phyloP scores from a whole-genome alignment of 2,113 vertebrate genomes.

The Trinectes maculatus region DNA sequence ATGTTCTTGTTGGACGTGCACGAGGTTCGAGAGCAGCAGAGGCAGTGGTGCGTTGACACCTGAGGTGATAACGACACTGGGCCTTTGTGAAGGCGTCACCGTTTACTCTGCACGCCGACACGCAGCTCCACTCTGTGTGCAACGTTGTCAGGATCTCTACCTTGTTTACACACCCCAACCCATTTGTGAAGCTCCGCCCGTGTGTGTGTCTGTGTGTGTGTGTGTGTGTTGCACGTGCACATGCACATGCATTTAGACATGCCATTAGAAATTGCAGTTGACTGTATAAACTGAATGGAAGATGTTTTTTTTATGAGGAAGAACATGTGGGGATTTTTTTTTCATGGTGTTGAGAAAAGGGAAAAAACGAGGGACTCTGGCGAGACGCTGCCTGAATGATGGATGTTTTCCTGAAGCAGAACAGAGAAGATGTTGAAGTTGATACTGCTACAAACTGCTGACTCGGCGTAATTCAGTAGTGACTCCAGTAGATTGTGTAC shows the following conservation, averaged over 20 bases:
- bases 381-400: slow-evolving; percentile 24
- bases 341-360: slow-evolving; percentile 10
- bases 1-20: slow-evolving; percentile 76
- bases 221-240: slow-evolving; percentile 20
- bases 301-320: slow-evolving; percentile 18
- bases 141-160: slow-evolving; percentile 80
- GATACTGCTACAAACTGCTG: slow-evolving; percentile 38
- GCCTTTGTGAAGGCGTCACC: slow-evolving; percentile 73
- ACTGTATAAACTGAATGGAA: slow-evolving; percentile 15
- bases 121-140: slow-evolving; percentile 75
- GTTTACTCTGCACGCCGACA: slow-evolving; percentile 81
- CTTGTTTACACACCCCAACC: slow-evolving; percentile 70
- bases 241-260: neutral
- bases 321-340: neutral
- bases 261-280: slow-evolving; percentile 25
- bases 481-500: slow-evolving; percentile 29
- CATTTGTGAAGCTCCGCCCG: slow-evolving; percentile 54
- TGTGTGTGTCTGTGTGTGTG: slow-evolving; percentile 15
- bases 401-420: slow-evolving; percentile 46
- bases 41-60: slow-evolving; percentile 79
- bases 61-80: slow-evolving; percentile 82
- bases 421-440: slow-evolving; percentile 27
- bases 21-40: slow-evolving; percentile 75
- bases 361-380: slow-evolving; percentile 4
- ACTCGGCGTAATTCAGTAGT: slow-evolving; percentile 43